These are phyloP conservation scores for Autographa pulchrina DNA, from an alignment of 2,888 invertebrate genomes.

Conservation along the genomic window DNA sequence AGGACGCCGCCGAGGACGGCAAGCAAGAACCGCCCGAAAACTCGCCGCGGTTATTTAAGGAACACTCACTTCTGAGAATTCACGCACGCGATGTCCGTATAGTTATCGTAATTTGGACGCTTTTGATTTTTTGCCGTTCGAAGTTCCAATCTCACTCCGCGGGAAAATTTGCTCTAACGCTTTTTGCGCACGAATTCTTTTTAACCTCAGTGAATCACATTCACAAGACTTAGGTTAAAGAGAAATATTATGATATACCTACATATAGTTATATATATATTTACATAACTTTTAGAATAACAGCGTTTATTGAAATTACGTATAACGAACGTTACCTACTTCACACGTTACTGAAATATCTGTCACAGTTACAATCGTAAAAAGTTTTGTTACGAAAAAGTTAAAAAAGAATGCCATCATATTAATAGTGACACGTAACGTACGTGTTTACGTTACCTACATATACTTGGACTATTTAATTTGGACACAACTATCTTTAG, in stretches of 20 bases:
- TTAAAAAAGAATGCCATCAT: constrained; percentile 29
- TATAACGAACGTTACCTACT: constrained; percentile 24
- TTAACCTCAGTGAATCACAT: neutral
- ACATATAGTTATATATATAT: no score
- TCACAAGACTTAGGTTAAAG: no score
- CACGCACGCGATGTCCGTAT: constrained; percentile 80
- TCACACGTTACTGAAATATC: constrained; percentile 28
- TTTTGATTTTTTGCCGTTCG: constrained; percentile 71
- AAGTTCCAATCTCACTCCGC: constrained; percentile 62
- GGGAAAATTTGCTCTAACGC: constrained; percentile 31
- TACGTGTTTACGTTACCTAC: constrained; percentile 41
- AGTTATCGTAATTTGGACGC: constrained; percentile 77
- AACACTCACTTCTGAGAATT: constrained; percentile 79
- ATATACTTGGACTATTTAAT: constrained; percentile 30
- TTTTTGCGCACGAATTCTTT: constrained; percentile 30
- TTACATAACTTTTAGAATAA: neutral
- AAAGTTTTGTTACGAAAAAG: constrained; percentile 39
- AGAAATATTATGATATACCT: neutral
- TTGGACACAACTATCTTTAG: constrained; percentile 25
- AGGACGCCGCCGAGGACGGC: constrained; percentile 86
- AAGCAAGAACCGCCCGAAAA: constrained; percentile 75
- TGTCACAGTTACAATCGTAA: constrained; percentile 31
- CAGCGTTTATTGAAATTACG: constrained; percentile 25
- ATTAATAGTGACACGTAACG: constrained; percentile 18
- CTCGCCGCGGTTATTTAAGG: constrained; percentile 80